Conservation (phyloP, 1,140 invertebrate species). For the Drosophila murphyi region DNA sequence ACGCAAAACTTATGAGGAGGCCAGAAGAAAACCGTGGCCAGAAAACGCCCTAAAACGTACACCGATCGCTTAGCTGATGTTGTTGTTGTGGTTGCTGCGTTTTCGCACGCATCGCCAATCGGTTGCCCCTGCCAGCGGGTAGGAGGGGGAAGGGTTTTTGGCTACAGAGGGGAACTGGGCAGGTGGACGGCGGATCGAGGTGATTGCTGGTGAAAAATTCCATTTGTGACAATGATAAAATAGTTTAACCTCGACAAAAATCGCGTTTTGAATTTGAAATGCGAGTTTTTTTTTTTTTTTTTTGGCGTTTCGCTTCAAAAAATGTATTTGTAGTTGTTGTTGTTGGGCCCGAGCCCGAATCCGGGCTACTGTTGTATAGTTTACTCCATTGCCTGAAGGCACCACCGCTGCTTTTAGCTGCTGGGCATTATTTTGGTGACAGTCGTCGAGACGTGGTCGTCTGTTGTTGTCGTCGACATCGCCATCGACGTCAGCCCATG, state of each 20-base stretch:
- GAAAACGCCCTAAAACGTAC: conserved; percentile 81
- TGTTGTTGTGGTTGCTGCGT: conserved; percentile 63
- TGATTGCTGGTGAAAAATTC: conserved; percentile 79
- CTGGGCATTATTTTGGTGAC: conserved; percentile 66
- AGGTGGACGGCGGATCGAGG: conserved; percentile 51
- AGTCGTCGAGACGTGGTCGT: conserved; percentile 46
- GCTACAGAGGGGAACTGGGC: conserved; percentile 34
- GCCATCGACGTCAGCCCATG: not conserved
- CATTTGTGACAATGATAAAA: conserved; percentile 83
- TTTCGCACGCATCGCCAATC: conserved; percentile 75
- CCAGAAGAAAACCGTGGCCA: conserved; percentile 73
- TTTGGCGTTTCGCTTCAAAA: conserved; percentile 73
- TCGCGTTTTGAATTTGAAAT: conserved; percentile 83
- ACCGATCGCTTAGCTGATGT: conserved; percentile 36
- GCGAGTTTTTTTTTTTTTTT: conserved; percentile 54
- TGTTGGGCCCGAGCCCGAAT: conserved; percentile 20
- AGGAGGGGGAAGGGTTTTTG: not conserved
- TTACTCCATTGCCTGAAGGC: conserved; percentile 27
- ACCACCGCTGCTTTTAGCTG: conserved; percentile 27
- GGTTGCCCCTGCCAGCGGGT: conserved; percentile 37
- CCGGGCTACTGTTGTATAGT: conserved; percentile 54
- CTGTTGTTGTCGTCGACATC: conserved; percentile 12
- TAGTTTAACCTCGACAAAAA: conserved; percentile 81
- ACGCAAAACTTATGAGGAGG: conserved; percentile 68
- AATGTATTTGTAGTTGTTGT: conserved; percentile 49